Conservation (phyloP, 92 coral and sea anemone species). For the Porites cylindrica region DNA sequence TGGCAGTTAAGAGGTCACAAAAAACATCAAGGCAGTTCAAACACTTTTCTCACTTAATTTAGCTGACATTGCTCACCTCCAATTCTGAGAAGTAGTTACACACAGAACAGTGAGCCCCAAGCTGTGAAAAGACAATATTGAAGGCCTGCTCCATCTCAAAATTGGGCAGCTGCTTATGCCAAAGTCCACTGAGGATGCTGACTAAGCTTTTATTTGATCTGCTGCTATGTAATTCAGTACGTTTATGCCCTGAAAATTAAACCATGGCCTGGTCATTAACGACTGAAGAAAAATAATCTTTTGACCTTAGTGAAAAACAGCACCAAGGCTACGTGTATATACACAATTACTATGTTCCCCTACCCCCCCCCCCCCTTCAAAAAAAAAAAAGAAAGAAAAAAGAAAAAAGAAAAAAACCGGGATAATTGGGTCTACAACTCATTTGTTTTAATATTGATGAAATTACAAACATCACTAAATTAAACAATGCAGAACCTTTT, state of each 20-base stretch:
- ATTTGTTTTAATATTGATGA: too few species aligned
- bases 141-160: constrained; percentile 73
- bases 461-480: too few species aligned
- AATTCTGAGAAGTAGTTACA: constrained; percentile 73
- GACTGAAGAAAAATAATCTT: background rate
- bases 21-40: too few species aligned
- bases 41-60: too few species aligned
- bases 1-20: too few species aligned
- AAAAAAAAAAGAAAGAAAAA: too few species aligned
- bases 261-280: background rate
- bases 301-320: too few species aligned
- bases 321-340: too few species aligned
- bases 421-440: too few species aligned
- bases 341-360: too few species aligned
- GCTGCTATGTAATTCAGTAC: constrained; percentile 2
- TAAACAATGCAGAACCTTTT: constrained; percentile 23
- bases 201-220: constrained; percentile 2
- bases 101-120: constrained; percentile 71
- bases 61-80: constrained; percentile 46
- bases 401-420: too few species aligned
- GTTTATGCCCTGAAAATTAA: constrained; percentile 32
- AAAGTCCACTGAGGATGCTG: constrained; percentile 68
- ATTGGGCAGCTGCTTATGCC: constrained; percentile 76
- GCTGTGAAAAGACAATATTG: constrained; percentile 65
- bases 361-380: too few species aligned